A percentile compares a stretch with the other conserved stretches of the same genome.
Conservation (phyloP, 2,113 vertebrate species). For the Chelonoidis abingdonii region DNA sequence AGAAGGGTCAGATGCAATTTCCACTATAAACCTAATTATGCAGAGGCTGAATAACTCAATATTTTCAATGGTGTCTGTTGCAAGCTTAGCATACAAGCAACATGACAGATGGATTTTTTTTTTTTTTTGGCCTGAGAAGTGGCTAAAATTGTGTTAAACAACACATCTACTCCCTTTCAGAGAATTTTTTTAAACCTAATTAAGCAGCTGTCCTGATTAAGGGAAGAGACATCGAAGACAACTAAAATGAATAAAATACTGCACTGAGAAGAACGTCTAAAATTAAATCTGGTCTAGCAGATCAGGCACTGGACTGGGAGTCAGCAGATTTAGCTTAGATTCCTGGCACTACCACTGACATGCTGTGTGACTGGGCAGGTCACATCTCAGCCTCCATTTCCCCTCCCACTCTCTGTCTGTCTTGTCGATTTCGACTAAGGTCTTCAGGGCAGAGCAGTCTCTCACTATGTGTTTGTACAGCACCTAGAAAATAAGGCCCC, state of each 20-base stretch:
- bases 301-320: neutral
- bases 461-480: neutral
- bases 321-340: accelerated
- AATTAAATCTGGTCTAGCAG: neutral
- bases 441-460: neutral
- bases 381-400: neutral
- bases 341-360: neutral
- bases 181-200: slow-evolving; percentile 5
- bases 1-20: slow-evolving; percentile 28
- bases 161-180: neutral
- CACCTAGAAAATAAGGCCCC: neutral
- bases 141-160: neutral
- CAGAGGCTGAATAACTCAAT: neutral
- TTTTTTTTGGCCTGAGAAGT: slow-evolving; percentile 9
- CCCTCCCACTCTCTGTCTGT: neutral
- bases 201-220: neutral
- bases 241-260: slow-evolving; percentile 3
- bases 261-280: neutral
- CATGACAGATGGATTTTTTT: neutral
- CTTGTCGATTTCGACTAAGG: neutral
- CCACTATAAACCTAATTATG: slow-evolving; percentile 33
- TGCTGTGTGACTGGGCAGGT: neutral
- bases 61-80: slow-evolving; percentile 51
- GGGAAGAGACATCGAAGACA: neutral
- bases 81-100: slow-evolving; percentile 42